Base-by-base conservation (phyloP, 1,140 invertebrate genomes). In the Drosophila miranda region DNA sequence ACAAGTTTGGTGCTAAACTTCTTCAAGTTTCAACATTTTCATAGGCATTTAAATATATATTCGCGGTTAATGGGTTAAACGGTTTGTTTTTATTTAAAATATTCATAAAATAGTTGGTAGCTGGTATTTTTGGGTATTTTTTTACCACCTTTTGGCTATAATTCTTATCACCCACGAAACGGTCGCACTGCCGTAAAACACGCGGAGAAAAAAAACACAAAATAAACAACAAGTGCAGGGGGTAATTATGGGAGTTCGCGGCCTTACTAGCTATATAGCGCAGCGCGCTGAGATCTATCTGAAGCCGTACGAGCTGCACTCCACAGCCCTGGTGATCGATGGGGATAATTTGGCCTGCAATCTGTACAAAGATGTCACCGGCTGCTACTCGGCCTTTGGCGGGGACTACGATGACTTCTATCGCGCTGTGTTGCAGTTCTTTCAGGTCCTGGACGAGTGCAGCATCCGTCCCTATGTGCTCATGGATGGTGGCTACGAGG, bases 391-490 rank as follows among this genome's bases (percentile, higher is more conserved):
- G 46, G 93, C 94, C 1, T 98, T 97, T 91, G 96, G 96, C 14
- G 97, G 97, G 0, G 96, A 98, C 90, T 98, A 98, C 83, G 95
- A 97, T 76, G 94, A 94, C 75, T 97, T 94, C 90, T 93, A 93
- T 3, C 79, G 92, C 14, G 91, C 91, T 21, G 92, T 96, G 6
- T 90, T 91, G 44, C 92, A 93, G 13, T 97, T 97, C 80, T 97
- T 98, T 77, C 91, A 94, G 8, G 90, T 94, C 9, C 91, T 98
- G 3, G 87, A 91, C 48, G 93, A 93, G 84, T 98, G 97, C 80
- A 94, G 95, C 49, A 92, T 98, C 11, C 60, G 73, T 0, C 93
- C 96, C 0, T 93, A 95, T 73, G 94, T 98, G 16, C 82, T 98
- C 6, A 94, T 98, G 78, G 97, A 98, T 92, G 97, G 97, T 1